Percentiles rank a stretch among this genome's conserved stretches.
phyloP scores from a whole-genome alignment of 2,888 invertebrate genomes.

The Corbicula japonica region DNA sequence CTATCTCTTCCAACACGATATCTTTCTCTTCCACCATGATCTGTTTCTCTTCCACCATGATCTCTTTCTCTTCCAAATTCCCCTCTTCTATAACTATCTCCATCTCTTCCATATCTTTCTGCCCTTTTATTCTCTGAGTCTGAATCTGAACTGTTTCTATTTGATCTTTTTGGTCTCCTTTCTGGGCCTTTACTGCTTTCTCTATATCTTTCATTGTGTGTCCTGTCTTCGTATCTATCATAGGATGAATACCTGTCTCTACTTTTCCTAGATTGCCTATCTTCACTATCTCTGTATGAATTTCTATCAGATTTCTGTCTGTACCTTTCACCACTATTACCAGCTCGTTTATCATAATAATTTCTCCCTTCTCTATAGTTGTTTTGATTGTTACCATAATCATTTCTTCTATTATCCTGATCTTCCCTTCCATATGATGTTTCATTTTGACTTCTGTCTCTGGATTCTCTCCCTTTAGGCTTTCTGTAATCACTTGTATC shows the following conservation, averaged over 20 bases:
- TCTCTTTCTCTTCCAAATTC: conserved; percentile 8
- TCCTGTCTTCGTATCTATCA: conserved; percentile 21
- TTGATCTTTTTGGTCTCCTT: conserved; percentile 7
- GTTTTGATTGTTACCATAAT: not conserved
- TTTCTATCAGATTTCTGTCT: conserved; percentile 12
- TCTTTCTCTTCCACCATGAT: conserved; percentile 1
- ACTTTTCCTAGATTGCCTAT: conserved; percentile 27
- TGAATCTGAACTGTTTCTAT: conserved; percentile 10
- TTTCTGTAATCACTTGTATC: conserved; percentile 2
- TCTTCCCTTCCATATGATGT: not conserved
- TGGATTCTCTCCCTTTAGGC: conserved; percentile 2
- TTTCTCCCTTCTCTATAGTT: conserved; percentile 5
- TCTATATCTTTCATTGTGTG: conserved; percentile 26
- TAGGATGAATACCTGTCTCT: conserved; percentile 20
- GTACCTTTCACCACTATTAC: conserved; percentile 4
- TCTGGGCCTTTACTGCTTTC: conserved; percentile 19
- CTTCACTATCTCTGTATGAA: conserved; percentile 22
- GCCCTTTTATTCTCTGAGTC: not conserved
- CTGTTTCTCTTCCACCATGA: conserved; percentile 7
- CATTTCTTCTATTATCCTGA: conserved; percentile 17
- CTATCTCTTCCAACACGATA: conserved; percentile 6
- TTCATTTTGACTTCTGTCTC: conserved; percentile 17
- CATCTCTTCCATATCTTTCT: conserved; percentile 3
- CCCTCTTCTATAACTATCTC: conserved; percentile 4
- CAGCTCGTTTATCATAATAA: not conserved